phyloP scores from a whole-genome alignment of 2,113 vertebrate species.

The Embiotoca jacksoni region DNA sequence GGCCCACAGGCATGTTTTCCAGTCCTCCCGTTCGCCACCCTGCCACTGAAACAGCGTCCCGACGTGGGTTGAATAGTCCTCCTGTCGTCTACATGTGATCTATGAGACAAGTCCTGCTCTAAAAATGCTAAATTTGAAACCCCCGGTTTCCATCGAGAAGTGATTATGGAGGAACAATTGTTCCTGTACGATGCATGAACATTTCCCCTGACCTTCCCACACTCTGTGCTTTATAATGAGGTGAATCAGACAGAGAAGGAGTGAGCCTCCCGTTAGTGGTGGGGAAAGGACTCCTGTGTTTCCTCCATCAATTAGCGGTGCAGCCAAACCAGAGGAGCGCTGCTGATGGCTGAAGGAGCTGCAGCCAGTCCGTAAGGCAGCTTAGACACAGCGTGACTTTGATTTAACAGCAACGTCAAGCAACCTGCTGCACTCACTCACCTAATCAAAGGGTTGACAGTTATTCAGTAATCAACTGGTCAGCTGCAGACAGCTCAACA shows the following conservation, averaged over 20 bases:
- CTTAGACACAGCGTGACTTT: no score
- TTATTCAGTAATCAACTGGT: slow-evolving; percentile 13
- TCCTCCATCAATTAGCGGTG: slow-evolving; percentile 88
- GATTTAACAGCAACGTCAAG: not conserved
- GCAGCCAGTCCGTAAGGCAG: slow-evolving; percentile 46
- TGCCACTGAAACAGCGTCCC: not conserved
- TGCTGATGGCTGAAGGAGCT: slow-evolving; percentile 85
- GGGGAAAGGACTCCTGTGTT: slow-evolving; percentile 73
- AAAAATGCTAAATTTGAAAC: slow-evolving; percentile 2
- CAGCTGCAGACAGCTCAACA: not conserved
- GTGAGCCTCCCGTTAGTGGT: slow-evolving; percentile 82
- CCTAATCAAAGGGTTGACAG: slow-evolving; percentile 10
- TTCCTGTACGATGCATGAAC: slow-evolving; percentile 81
- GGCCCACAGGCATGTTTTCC: not conserved
- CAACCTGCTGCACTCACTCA: not conserved
- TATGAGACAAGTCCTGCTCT: not conserved
- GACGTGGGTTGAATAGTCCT: not conserved
- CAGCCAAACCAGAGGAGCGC: slow-evolving; percentile 78
- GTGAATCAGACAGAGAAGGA: slow-evolving; percentile 75
- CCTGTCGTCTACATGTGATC: not conserved
- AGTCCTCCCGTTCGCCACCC: not conserved
- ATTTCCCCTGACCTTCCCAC: slow-evolving; percentile 85
- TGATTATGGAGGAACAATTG: slow-evolving; percentile 6
- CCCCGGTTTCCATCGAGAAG: slow-evolving; percentile 1
- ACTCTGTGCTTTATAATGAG: slow-evolving; percentile 90